Evolutionary conservation across 2,888 invertebrate genomes (phyloP), one percentile per base, ranked within the genome.

Genomic region (Operophtera brumata): DNA sequence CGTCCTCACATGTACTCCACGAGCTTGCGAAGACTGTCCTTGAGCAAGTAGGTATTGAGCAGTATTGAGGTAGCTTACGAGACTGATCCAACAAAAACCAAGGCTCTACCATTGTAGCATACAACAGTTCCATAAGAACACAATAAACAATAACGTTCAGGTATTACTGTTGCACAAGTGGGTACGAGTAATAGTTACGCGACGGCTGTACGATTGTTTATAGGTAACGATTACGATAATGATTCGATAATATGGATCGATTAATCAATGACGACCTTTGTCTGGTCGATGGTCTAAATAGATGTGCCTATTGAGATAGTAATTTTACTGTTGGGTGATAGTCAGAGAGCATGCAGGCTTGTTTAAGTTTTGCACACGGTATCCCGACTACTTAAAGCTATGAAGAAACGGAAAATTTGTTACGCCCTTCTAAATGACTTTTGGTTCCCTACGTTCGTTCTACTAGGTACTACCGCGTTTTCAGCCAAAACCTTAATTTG

Each of bases 111-210:
- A 86, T 86, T 87, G 87, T 86, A 67, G 35, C 43, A 61, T 70
- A 70, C 67, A 68, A 70, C 68, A 73, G 77, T 75, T 78, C 76
- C 76, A 75, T 88, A 87, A 86, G 85, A 87, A 88, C 71, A 89
- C 89, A 90, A 90, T 89, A 86, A 86, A 90, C 89, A 89, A 90
- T 88, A 88, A 87, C 86, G 84, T 73, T 80, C 78, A 73, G 70
- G 71, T 80, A 80, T 80, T 80, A 77, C 78, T 62, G 65, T 82
- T 82, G 80, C 82, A 77, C 82, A 79, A 80, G 70, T 66, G 64
- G 55, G 69, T 20, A 20, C 20, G 20, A 20, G 20, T 70, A 73
- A 70, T 70, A 66, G 73, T 75, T 78, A 78, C 78, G 81, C 71
- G 80, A 78, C 78, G 76, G 75, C 75, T 73, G 68, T 67, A 59